These are phyloP conservation scores for Vanessa atalanta DNA, from an alignment of 1,140 invertebrate genomes.

Conservation along the genomic window DNA sequence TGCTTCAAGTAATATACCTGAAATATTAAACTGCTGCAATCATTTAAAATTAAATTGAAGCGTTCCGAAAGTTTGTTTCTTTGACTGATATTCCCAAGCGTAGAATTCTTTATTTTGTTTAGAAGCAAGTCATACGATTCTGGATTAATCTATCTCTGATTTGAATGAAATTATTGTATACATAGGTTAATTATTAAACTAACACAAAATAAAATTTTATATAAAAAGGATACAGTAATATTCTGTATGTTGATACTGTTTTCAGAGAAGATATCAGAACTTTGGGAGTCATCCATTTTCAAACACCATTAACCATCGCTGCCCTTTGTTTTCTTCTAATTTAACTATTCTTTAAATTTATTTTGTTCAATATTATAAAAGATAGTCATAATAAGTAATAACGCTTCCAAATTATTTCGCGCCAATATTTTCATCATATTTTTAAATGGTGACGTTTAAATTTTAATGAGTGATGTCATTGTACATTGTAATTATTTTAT, in stretches of 20 bases:
- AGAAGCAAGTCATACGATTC: slow-evolving; percentile 48
- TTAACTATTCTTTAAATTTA: not conserved
- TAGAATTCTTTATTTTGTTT: slow-evolving; percentile 43
- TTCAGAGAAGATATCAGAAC: slow-evolving; percentile 51
- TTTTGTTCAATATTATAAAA: not conserved
- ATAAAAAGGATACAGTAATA: slow-evolving; percentile 46
- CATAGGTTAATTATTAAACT: not conserved
- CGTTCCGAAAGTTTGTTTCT: slow-evolving; percentile 36
- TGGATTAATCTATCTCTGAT: slow-evolving; percentile 41
- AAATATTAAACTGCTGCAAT: slow-evolving; percentile 53
- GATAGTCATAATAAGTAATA: not conserved
- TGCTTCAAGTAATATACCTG: slow-evolving; percentile 43
- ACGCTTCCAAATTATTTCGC: slow-evolving; percentile 1
- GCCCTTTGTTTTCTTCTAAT: not conserved
- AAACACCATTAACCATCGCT: not conserved
- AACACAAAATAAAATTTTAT: not conserved
- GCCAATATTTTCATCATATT: not conserved
- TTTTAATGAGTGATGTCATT: too few relatives aligned
- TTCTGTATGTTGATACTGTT: slow-evolving; percentile 35
- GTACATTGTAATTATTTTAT: too few relatives aligned
- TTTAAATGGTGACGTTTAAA: too few relatives aligned
- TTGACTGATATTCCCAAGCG: slow-evolving; percentile 13
- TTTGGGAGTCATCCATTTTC: slow-evolving; percentile 58
- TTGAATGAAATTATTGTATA: slow-evolving; percentile 5
- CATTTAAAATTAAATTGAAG: slow-evolving; percentile 49